A percentile compares a stretch with the other conserved stretches of the same genome.
Conservation (phyloP, 2,888 invertebrate genomes). For the Andricus quercusramuli region DNA sequence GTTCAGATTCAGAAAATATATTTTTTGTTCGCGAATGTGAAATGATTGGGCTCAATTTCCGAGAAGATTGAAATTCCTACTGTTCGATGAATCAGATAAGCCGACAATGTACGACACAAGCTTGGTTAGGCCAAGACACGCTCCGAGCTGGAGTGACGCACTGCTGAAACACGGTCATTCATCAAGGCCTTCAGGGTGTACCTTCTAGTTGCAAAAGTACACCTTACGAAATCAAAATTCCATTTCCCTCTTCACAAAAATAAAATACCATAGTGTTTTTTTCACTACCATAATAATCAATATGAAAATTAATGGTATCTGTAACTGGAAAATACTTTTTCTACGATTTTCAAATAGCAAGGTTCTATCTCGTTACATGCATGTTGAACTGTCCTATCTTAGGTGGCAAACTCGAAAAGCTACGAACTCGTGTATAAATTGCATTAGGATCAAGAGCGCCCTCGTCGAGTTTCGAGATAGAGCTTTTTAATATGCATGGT, state of each 20-base stretch:
- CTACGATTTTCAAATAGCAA: too few relatives aligned
- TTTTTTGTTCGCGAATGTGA: neutral
- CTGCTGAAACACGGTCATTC: slow-evolving; percentile 61
- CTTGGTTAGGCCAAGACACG: slow-evolving; percentile 54
- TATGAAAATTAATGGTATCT: too few relatives aligned
- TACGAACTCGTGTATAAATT: too few relatives aligned
- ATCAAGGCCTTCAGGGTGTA: slow-evolving; percentile 63
- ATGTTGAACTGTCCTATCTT: too few relatives aligned
- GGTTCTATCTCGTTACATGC: too few relatives aligned
- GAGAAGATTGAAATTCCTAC: slow-evolving; percentile 8
- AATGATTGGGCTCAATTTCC: slow-evolving; percentile 18
- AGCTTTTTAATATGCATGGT: too few relatives aligned
- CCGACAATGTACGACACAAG: slow-evolving; percentile 53
- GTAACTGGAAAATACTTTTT: too few relatives aligned
- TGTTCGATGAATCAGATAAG: slow-evolving; percentile 39
- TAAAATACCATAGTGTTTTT: neutral
- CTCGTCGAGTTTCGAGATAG: too few relatives aligned
- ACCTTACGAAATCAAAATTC: neutral
- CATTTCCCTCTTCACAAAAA: neutral
- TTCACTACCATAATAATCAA: too few relatives aligned
- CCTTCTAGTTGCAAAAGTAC: slow-evolving; percentile 45
- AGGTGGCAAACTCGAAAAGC: too few relatives aligned
- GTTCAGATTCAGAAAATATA: neutral
- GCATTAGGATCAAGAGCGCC: too few relatives aligned
- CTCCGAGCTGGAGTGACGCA: slow-evolving; percentile 62